Evolutionary conservation across 2,113 vertebrate species (phyloP).

Genomic region (Himantopus leucocephalus): DNA sequence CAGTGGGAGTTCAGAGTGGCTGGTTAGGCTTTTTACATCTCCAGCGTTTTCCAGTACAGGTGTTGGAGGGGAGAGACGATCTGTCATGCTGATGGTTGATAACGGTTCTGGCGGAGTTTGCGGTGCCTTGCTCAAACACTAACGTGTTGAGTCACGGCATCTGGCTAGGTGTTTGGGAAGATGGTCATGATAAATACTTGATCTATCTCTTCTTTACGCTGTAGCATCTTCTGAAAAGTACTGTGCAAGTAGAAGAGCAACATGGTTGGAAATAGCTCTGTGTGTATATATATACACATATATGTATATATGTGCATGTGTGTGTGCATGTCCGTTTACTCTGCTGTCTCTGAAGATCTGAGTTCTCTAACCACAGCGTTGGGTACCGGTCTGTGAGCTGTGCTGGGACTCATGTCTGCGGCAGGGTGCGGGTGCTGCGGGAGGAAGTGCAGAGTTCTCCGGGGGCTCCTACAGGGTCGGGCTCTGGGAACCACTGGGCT

Average conservation of each 20-base stretch:
- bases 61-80: not conserved
- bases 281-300: not conserved
- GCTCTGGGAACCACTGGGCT: not conserved
- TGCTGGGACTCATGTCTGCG: not conserved
- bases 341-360: not conserved
- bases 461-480: too few species aligned
- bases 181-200: not conserved
- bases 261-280: fast-evolving
- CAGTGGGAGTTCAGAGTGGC: fast-evolving
- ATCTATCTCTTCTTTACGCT: not conserved
- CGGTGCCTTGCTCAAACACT: not conserved
- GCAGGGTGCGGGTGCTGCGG: not conserved
- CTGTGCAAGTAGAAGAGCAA: fast-evolving
- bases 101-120: not conserved
- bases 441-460: fast-evolving
- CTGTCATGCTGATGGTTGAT: not conserved
- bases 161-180: fast-evolving
- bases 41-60: not conserved
- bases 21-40: not conserved
- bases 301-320: not conserved
- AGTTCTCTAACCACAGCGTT: fast-evolving
- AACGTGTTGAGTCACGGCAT: not conserved
- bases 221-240: not conserved
- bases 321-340: not conserved
- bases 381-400: not conserved